Evolutionary conservation across 1,140 invertebrate genomes (phyloP).

Genomic region (Procambarus virginalis): DNA sequence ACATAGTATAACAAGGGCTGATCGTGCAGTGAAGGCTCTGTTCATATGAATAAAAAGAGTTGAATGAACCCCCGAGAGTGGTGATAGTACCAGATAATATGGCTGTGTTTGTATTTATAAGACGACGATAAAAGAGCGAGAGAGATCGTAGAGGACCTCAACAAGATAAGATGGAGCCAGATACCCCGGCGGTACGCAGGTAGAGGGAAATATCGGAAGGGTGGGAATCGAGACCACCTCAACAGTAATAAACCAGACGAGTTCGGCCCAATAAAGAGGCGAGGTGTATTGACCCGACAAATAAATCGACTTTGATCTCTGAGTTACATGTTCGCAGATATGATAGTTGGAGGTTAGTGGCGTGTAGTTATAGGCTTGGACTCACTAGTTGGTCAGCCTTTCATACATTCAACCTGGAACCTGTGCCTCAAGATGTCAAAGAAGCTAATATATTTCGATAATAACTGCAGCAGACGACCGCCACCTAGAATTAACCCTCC

Average conservation of each 20-base stretch:
- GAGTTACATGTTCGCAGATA: constrained; percentile 37
- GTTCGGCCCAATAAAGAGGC: constrained; percentile 5
- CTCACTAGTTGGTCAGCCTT: constrained; percentile 2
- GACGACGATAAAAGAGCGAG: not conserved
- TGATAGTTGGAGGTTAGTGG: constrained; percentile 24
- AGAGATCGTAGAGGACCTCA: not conserved
- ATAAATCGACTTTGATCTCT: constrained; percentile 49
- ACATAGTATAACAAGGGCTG: too few relatives aligned
- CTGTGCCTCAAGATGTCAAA: constrained; percentile 43
- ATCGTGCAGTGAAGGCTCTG: too few relatives aligned
- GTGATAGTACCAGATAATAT: too few relatives aligned
- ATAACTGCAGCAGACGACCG: constrained; percentile 17
- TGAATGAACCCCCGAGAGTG: too few relatives aligned
- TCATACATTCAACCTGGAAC: constrained; percentile 7
- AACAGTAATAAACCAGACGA: not conserved
- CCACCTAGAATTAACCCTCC: constrained; percentile 45
- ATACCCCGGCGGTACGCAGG: too few relatives aligned
- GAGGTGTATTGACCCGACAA: constrained; percentile 20
- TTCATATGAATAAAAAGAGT: too few relatives aligned
- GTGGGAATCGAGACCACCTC: not conserved
- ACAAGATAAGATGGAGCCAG: too few relatives aligned
- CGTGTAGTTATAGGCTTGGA: constrained; percentile 24
- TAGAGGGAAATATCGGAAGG: not conserved
- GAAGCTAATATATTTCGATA: constrained; percentile 46
- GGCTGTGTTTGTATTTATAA: too few relatives aligned